Percentiles rank a stretch among this genome's conserved stretches.
Evolutionary conservation across 2,888 invertebrate genomes (phyloP).

Genomic region (Sarcophaga subvicina): DNA sequence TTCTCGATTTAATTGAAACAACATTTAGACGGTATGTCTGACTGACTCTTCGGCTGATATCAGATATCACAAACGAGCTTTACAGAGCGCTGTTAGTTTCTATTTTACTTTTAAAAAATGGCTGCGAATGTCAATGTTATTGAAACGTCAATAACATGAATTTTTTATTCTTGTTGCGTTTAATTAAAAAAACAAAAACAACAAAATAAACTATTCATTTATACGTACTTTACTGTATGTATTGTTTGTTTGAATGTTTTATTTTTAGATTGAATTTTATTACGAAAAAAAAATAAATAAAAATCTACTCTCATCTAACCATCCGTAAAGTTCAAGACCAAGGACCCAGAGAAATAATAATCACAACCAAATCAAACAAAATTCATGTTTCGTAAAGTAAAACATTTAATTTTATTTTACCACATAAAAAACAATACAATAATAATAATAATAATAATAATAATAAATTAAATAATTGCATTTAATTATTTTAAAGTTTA

Average conservation of each 20-base stretch:
- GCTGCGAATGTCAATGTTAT: constrained; percentile 36
- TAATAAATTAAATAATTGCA: not conserved
- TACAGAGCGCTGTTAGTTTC: no score
- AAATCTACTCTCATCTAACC: constrained; percentile 61
- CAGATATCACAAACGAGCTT: no score
- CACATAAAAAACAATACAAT: constrained; percentile 7
- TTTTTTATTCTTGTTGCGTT: constrained; percentile 50
- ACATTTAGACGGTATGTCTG: no score
- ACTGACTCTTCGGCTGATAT: no score
- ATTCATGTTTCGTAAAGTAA: constrained; percentile 8
- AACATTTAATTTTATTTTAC: constrained; percentile 22
- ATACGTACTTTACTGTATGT: constrained; percentile 38
- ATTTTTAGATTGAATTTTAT: constrained; percentile 1
- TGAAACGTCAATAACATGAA: constrained; percentile 66
- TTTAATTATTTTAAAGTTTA: not conserved
- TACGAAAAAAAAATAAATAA: not conserved
- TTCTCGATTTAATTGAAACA: no score
- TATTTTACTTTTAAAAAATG: no score
- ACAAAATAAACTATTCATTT: constrained; percentile 17
- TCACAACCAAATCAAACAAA: no score
- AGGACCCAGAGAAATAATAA: constrained; percentile 60
- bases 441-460: constrained; percentile 4
- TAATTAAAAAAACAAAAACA: constrained; percentile 5
- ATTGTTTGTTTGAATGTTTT: constrained; percentile 12
- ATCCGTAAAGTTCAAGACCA: constrained; percentile 71